Evolutionary conservation across 2,797 vertebrate species (phyloP).

Genomic region (Okamejei kenojei): DNA sequence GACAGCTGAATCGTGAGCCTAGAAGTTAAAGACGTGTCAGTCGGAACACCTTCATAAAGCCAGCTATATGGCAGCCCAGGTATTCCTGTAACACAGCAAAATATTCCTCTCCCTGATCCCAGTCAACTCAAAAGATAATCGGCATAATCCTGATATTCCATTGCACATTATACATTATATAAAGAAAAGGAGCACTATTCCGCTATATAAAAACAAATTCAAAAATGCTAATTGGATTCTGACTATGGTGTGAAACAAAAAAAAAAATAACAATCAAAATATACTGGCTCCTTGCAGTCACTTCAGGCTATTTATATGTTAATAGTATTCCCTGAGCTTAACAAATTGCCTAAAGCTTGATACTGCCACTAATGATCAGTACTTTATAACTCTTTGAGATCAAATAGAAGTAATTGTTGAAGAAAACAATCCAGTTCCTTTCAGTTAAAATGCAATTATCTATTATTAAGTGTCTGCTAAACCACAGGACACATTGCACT

Average conservation of each 20-base stretch:
- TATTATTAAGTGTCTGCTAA: slow-evolving; percentile 69
- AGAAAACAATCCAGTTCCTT: slow-evolving; percentile 62
- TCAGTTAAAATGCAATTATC: slow-evolving; percentile 69
- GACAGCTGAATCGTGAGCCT: background rate
- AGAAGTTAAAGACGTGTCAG: background rate
- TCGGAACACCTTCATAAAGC: background rate
- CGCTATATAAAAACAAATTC: slow-evolving; percentile 18
- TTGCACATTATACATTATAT: background rate
- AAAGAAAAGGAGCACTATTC: background rate
- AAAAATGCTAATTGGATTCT: slow-evolving; percentile 53
- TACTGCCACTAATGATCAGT: slow-evolving; percentile 61
- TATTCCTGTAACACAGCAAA: background rate
- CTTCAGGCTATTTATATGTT: slow-evolving; percentile 61
- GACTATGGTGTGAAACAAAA: slow-evolving; percentile 57
- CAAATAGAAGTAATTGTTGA: slow-evolving; percentile 60
- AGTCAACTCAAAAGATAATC: background rate
- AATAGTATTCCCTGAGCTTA: slow-evolving; percentile 56
- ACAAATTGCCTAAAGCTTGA: slow-evolving; percentile 53
- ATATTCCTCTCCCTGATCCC: background rate
- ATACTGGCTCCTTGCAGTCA: slow-evolving; percentile 56
- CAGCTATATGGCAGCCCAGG: background rate
- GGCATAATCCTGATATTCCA: background rate
- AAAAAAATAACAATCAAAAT: slow-evolving; percentile 50
- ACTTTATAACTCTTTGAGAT: slow-evolving; percentile 56
- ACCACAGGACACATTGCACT: slow-evolving; percentile 61